Percentiles rank a stretch among this genome's conserved stretches.
Conservation (phyloP, 2,888 invertebrate genomes). For the Leptothorax acervorum region DNA sequence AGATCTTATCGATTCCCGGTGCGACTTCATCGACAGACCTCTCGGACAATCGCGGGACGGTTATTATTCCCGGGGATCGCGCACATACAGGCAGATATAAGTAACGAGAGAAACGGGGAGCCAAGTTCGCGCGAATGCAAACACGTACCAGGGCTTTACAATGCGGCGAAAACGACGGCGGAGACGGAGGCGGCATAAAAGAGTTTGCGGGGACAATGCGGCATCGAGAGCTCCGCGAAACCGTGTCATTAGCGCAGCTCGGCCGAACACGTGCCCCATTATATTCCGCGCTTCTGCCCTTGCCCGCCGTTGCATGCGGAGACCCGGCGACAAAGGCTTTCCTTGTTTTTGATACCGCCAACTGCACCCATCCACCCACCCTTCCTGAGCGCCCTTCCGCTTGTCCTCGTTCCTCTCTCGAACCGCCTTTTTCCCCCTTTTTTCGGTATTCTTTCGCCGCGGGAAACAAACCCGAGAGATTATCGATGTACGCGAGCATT, state of each 20-base stretch:
- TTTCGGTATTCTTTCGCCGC: conserved; percentile 9
- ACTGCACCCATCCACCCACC: conserved; percentile 18
- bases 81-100: background rate
- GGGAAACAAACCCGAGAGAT: conserved; percentile 63
- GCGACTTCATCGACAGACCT: background rate
- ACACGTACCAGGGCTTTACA: background rate
- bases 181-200: conserved; percentile 48
- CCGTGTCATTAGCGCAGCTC: conserved; percentile 74
- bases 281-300: conserved; percentile 66
- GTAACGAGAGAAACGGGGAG: conserved; percentile 13
- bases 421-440: background rate
- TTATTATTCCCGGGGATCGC: conserved; percentile 33
- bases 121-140: conserved; percentile 15
- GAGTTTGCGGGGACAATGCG: conserved; percentile 66
- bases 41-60: conserved; percentile 39
- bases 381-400: conserved; percentile 28
- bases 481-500: conserved; percentile 56
- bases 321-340: conserved; percentile 70
- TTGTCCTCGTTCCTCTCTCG: background rate
- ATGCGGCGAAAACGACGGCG: conserved; percentile 10
- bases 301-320: conserved; percentile 5
- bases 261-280: conserved; percentile 77
- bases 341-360: conserved; percentile 69
- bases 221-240: conserved; percentile 73
- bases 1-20: conserved; percentile 24